phyloP scores from a whole-genome alignment of 2,888 invertebrate species.

The Octonoba sinensis region DNA sequence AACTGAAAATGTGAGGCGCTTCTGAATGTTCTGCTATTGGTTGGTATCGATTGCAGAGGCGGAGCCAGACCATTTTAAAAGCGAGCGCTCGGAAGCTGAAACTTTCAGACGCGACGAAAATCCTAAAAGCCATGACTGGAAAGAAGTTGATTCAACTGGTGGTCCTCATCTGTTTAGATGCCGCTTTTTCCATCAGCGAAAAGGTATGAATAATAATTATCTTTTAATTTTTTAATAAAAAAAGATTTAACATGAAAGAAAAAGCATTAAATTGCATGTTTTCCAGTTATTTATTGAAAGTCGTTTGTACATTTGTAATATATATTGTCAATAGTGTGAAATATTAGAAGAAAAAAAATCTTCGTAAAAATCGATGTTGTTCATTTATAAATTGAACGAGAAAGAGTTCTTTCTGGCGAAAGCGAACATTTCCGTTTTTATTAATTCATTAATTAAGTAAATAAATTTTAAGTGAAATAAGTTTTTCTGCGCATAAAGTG shows the following conservation, averaged over 20 bases:
- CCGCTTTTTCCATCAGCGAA: conserved; percentile 1
- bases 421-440: too few species aligned
- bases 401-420: too few species aligned
- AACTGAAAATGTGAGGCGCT: conserved; percentile 14
- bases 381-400: too few species aligned
- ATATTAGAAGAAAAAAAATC: too few species aligned
- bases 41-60: conserved; percentile 41
- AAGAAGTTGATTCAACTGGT: conserved; percentile 20
- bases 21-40: conserved; percentile 27
- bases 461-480: too few species aligned
- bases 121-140: conserved; percentile 25
- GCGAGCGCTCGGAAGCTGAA: conserved; percentile 20
- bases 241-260: background rate
- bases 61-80: conserved; percentile 43
- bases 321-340: too few species aligned
- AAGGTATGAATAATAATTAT: conserved; percentile 13
- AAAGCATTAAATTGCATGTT: background rate
- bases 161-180: conserved; percentile 7
- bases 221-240: background rate
- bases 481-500: too few species aligned
- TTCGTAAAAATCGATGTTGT: too few species aligned
- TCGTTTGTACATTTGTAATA: too few species aligned
- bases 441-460: too few species aligned
- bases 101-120: conserved; percentile 30
- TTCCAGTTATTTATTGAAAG: too few species aligned